Conservation (phyloP, 1,140 invertebrate species). For the Yoshiicerus persimilis region DNA sequence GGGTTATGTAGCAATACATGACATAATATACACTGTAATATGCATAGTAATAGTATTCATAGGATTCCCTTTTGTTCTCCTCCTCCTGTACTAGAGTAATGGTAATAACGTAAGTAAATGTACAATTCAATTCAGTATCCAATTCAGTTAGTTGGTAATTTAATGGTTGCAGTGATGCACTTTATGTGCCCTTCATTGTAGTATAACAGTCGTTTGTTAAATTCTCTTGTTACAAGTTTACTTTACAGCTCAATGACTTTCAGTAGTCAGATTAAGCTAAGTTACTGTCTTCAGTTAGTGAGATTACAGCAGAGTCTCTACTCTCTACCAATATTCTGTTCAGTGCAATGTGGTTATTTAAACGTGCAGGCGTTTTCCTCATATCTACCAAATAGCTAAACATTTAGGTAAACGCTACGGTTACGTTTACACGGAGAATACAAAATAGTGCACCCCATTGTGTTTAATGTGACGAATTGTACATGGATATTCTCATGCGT, state of each 20-base stretch:
- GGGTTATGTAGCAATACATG: background rate
- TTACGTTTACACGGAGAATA: too few relatives aligned
- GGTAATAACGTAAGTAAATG: background rate
- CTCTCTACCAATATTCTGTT: background rate
- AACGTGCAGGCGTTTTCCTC: background rate
- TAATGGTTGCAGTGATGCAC: background rate
- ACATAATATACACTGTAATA: background rate
- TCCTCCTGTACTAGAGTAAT: background rate
- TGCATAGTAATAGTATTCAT: background rate
- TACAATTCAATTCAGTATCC: background rate
- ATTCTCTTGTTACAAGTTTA: conserved; percentile 10
- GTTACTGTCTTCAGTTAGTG: background rate
- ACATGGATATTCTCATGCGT: too few relatives aligned
- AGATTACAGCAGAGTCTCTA: background rate
- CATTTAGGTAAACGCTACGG: background rate
- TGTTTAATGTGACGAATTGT: too few relatives aligned
- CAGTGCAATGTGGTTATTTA: background rate
- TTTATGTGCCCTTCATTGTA: conserved; percentile 16
- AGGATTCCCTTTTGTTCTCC: background rate
- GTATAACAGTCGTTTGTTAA: background rate
- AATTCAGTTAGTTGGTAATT: background rate
- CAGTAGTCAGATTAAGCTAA: background rate
- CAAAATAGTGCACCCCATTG: too few relatives aligned
- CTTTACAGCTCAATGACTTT: conserved; percentile 19
- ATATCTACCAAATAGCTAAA: background rate